A percentile compares a stretch with the other conserved stretches of the same genome.
Conservation (phyloP, 2,797 vertebrate species). For the Neosilurus mollespiculum region DNA sequence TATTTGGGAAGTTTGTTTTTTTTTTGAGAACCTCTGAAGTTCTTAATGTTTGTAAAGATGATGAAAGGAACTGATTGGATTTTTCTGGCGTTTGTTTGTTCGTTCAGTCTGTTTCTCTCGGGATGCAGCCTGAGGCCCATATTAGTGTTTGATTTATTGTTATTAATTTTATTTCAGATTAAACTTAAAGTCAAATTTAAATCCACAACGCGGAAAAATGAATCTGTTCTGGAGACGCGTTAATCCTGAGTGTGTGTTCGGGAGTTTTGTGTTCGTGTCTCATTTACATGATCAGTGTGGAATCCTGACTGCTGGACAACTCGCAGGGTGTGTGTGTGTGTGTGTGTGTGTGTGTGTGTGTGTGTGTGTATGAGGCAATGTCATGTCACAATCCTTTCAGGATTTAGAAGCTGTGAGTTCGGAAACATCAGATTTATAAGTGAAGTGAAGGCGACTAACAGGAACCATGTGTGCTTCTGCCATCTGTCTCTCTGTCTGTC, state of each 20-base stretch:
- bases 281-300: slow-evolving; percentile 40
- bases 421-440: slow-evolving; percentile 15
- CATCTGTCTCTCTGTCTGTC: slow-evolving; percentile 32
- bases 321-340: background rate
- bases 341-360: slow-evolving; percentile 39
- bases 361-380: slow-evolving; percentile 12
- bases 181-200: background rate
- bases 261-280: slow-evolving; percentile 29
- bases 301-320: slow-evolving; percentile 11
- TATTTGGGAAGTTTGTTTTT: too few species aligned
- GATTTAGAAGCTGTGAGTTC: background rate
- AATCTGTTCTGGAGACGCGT: background rate
- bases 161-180: background rate
- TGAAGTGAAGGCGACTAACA: slow-evolving; percentile 34
- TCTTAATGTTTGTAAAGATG: too few species aligned
- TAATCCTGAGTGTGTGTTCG: background rate
- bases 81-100: background rate
- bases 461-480: slow-evolving; percentile 47
- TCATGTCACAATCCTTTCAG: background rate
- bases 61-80: background rate
- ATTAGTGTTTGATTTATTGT: background rate
- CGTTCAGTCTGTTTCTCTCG: too few species aligned
- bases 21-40: too few species aligned
- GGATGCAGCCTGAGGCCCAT: background rate
- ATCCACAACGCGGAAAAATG: background rate